Evolutionary conservation across 2,888 invertebrate genomes (phyloP), one percentile per base, ranked within the genome.

Genomic region (Opisthograptis luteolata): DNA sequence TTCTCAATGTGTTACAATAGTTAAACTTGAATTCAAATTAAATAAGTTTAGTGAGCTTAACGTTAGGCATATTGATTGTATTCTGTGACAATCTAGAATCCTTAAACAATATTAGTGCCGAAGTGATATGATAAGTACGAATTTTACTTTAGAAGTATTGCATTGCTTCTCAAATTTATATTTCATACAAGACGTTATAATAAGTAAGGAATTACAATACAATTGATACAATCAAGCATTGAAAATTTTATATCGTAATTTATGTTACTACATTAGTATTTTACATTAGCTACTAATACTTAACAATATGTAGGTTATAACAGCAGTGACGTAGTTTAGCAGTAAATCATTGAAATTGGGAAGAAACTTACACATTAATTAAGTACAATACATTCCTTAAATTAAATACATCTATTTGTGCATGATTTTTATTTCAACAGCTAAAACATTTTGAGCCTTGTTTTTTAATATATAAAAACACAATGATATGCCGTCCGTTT

Each of bases 1-100:
- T 83, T 77, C 66, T 70, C 67, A 83, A 81, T 82, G 77, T 73
- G 73, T 80, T 81, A 84, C 82, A 84, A 81, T 81, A 72, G 68
- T 68, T 73, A 60, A 64, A 76, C 73, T 79, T 70, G 67, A 78
- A 77, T 66, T 75, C 71, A 78, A 73, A 74, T 73, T 70, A 75
- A 76, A 66, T 75, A 79, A 68, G n/a, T n/a, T n/a, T n/a, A n/a
- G 80, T 83, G 81, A 73, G 63, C 69, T 75, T 77, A 80, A 71
- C 68, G 71, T 66, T 76, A 81, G 68, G 70, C 74, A 68, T 68
- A 68, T 62, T 68, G 56, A 59, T 43, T 49, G 20, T 43, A 49
- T 74, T 64, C 58, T 63, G 83, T 81, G 80, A 77, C 63, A 65
- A n/a, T n/a, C 73, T 76, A 78, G 73, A 64, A 68, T 66, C 60